phyloP scores from a whole-genome alignment of 1,140 invertebrate genomes.

The Nasonia giraulti region DNA sequence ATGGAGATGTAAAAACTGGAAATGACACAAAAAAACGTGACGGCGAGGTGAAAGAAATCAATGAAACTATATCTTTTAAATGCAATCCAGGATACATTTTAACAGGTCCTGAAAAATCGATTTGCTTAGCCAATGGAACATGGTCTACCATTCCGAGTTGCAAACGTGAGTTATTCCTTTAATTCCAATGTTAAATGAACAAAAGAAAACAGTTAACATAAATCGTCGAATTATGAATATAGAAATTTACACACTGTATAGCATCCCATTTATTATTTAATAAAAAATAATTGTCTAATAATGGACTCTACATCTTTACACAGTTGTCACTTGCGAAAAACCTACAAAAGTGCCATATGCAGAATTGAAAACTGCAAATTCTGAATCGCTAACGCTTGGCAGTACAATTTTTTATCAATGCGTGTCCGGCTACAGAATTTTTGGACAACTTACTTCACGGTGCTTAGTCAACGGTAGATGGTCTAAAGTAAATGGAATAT shows the following conservation, averaged over 20 bases:
- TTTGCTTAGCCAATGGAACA: constrained; percentile 70
- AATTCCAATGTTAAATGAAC: not conserved
- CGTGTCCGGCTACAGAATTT: constrained; percentile 70
- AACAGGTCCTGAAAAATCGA: constrained; percentile 63
- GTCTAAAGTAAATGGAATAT: constrained; percentile 75
- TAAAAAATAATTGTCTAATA: not conserved
- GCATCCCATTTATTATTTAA: not conserved
- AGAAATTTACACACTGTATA: not conserved
- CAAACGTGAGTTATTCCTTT: constrained; percentile 60
- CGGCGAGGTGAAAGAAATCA: constrained; percentile 46
- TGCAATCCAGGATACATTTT: constrained; percentile 70
- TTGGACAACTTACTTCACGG: constrained; percentile 71
- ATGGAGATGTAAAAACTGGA: constrained; percentile 65
- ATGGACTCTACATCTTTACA: constrained; percentile 40
- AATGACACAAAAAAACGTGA: constrained; percentile 52
- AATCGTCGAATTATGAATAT: not conserved
- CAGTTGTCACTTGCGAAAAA: constrained; percentile 65
- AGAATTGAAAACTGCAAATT: constrained; percentile 48
- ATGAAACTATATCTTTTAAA: constrained; percentile 65
- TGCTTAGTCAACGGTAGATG: constrained; percentile 76
- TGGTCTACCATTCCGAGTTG: constrained; percentile 72
- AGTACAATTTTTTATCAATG: constrained; percentile 73
- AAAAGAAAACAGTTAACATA: too few relatives aligned
- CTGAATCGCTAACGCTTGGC: constrained; percentile 67
- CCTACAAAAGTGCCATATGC: constrained; percentile 61